Evolutionary conservation across 2,797 vertebrate genomes (phyloP), one percentile per base, ranked within the genome.

Genomic region (Chrosomus eos): DNA sequence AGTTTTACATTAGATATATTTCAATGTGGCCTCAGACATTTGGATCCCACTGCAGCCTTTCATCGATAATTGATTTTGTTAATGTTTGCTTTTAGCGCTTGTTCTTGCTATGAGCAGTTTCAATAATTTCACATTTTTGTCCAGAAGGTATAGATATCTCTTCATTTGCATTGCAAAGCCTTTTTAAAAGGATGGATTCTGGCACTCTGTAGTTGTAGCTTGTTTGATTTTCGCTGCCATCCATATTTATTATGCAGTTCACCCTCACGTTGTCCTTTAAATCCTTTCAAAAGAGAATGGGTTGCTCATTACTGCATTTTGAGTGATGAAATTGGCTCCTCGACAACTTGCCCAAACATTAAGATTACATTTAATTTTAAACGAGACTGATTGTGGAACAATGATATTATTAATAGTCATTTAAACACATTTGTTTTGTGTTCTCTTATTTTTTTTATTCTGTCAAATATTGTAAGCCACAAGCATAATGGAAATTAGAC

Each of bases 131-230:
- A n/a, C 38, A 72, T 11, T 64, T 64, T 71, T 16, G 74, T 14
- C 26, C 81, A 74, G 38, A 48, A 82, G 68, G 28, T 40, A 72
- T 33, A 64, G 51, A 55, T 51, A n/a, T 64, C 55, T 26, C 26
- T 82, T 43, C 19, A 73, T 62, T 73, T 73, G 81, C 70, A 48
- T 82, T 74, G 72, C 72, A 73, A 58, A 81, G 18, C 7, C 66
- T 19, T 6, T 51, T 23, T 58, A 19, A 73, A 53, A 36, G 70
- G 5, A 48, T 36, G 48, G 23, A 40, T 81, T 55, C 4, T 45
- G n/a, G 62, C 18, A 66, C 67, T 38, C 13, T 64, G 5, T 70
- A 14, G 6, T n/a, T 70, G 19, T 11, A 5, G 23, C 66, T 62
- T 66, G 72, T 64, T 88, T 67, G 9, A 40, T 45, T 77, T 28